Evolutionary conservation across 2,888 invertebrate species (phyloP), one percentile per base, ranked within the genome.

Genomic region (Drosophila borealis): DNA sequence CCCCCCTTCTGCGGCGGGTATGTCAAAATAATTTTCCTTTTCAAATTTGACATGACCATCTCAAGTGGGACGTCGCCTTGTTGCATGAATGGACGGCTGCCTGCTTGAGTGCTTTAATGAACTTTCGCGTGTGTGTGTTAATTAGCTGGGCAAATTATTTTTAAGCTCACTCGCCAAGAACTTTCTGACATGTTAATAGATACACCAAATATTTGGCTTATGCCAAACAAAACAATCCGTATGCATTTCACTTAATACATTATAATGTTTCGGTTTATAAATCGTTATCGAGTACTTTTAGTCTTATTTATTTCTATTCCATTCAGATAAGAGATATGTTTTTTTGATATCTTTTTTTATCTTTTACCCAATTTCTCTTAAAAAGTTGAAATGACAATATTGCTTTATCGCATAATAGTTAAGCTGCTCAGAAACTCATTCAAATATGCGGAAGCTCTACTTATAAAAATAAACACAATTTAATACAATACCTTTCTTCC

Each of bases 11-110:
- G 19, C 21, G 19, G 37, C 39, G 50, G 44, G 54, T 61, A 56
- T 78, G 78, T 80, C 80, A 74, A 74, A 80, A 68, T 70, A 68
- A 70, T 78, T 72, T 78, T 75, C 70, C 69, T 61, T 62, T 68
- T 80, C 74, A 70, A 65, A 72, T 80, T 74, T 80, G 80, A 78
- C 80, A 80, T 70, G 49, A 72, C 46, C 78, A 69, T 71, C 69
- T 77, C 78, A 56, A 73, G 76, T 73, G 64, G 70, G 65, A 61
- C 51, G 73, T 29, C 49, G 69, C 42, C 51, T 37, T 19, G 46
- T 44, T 46, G 69, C 48, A 14, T 46, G 69, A 61, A 48, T 36
- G 68, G 50, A 39, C 17, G 46, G 37, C 74, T 70, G 78, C 54
- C 63, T 53, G 64, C 10, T 44, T 48, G 65, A 74, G 73, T 62